Percentiles rank a stretch among this genome's conserved stretches.
Conservation (phyloP, 2,113 vertebrate genomes). For the Pelvicachromis taeniatus region DNA sequence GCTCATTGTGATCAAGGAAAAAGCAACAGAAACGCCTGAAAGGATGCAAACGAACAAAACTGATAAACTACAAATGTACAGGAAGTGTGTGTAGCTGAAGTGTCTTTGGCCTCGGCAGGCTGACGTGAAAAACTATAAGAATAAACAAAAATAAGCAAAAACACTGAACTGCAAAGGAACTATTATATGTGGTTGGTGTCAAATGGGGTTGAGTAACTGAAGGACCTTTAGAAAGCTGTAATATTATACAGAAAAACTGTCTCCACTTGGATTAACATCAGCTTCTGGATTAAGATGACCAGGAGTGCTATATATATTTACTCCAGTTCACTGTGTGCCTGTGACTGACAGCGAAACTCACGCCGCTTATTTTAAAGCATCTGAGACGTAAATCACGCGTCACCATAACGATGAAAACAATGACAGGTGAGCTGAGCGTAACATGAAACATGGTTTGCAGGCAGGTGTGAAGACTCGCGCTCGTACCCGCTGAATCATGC, state of each 20-base stretch:
- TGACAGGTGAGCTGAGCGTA: background rate
- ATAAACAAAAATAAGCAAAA: background rate
- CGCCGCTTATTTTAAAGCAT: background rate
- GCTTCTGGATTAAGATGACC: background rate
- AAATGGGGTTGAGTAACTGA: background rate
- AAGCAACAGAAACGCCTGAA: background rate
- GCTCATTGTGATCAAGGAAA: background rate
- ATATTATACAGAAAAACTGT: background rate
- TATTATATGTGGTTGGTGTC: background rate
- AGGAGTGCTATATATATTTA: background rate
- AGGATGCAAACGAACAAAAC: background rate
- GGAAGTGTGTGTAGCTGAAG: background rate
- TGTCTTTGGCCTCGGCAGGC: background rate
- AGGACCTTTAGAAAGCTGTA: background rate
- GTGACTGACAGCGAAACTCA: background rate
- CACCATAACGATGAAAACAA: background rate
- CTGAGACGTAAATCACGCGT: background rate
- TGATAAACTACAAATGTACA: background rate
- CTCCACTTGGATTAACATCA: background rate
- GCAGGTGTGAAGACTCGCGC: background rate
- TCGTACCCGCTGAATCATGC: slow-evolving; percentile 79
- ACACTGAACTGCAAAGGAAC: background rate
- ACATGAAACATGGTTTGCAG: background rate
- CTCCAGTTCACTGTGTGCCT: background rate
- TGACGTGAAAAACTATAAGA: background rate